These are phyloP conservation scores for Neodiprion fabricii DNA, from an alignment of 1,140 invertebrate genomes.

Conservation along the genomic window DNA sequence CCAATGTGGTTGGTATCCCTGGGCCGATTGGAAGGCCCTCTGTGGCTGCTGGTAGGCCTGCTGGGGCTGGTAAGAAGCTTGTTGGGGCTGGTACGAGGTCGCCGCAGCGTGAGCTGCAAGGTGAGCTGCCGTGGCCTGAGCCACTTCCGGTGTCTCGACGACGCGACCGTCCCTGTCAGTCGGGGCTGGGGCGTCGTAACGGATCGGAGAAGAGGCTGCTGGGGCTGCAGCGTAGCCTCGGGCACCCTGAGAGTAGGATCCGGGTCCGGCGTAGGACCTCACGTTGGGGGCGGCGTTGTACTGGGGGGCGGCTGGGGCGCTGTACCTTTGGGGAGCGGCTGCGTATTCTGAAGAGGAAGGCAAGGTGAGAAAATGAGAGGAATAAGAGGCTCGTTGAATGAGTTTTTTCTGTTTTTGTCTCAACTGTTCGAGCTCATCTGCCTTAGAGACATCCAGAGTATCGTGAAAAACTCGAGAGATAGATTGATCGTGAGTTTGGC, in stretches of 20 bases:
- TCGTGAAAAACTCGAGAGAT: no score
- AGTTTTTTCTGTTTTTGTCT: no score
- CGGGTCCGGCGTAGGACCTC: slow-evolving; percentile 27
- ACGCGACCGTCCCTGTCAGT: slow-evolving; percentile 15
- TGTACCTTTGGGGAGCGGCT: slow-evolving; percentile 50
- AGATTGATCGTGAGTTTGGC: no score
- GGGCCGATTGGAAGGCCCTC: slow-evolving; percentile 36
- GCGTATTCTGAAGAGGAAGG: slow-evolving; percentile 27
- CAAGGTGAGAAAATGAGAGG: slow-evolving; percentile 4
- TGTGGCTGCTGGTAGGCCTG: slow-evolving; percentile 39
- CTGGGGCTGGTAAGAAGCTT: slow-evolving; percentile 36
- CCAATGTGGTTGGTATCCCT: slow-evolving; percentile 27
- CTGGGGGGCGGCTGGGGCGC: slow-evolving; percentile 54
- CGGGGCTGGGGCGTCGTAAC: slow-evolving; percentile 28
- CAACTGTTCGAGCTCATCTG: no score
- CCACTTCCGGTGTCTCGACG: slow-evolving; percentile 26
- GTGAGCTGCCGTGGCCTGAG: slow-evolving; percentile 40
- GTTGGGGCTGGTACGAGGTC: slow-evolving; percentile 44
- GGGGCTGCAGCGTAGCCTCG: slow-evolving; percentile 18
- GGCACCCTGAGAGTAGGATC: slow-evolving; percentile 38
- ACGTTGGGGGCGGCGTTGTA: slow-evolving; percentile 39
- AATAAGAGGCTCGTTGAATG: no score
- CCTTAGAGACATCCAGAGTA: no score
- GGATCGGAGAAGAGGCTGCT: slow-evolving; percentile 25
- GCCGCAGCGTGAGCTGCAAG: slow-evolving; percentile 44